Percentiles rank a stretch among this genome's conserved stretches.
phyloP scores from a whole-genome alignment of 2,113 vertebrate species.

The Gorilla gorilla region DNA sequence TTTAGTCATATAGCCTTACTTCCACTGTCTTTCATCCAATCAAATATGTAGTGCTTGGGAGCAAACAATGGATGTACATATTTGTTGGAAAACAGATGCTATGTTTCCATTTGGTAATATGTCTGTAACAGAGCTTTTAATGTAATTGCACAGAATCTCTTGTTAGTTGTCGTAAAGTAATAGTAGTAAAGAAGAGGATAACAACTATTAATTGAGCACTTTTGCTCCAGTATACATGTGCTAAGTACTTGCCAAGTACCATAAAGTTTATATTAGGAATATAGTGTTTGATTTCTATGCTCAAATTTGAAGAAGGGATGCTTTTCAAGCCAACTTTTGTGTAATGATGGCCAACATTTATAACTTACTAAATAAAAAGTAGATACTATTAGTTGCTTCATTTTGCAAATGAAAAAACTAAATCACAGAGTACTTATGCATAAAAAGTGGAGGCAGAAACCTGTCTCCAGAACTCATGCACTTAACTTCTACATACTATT shows the following conservation, averaged over 20 bases:
- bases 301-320: neutral
- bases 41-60: neutral
- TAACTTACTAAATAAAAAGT: neutral
- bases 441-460: constrained; percentile 6
- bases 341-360: neutral
- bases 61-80: neutral
- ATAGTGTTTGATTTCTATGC: neutral
- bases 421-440: neutral
- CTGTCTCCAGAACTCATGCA: neutral
- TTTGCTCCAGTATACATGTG: neutral
- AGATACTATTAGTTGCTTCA: neutral
- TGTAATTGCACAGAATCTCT: neutral
- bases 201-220: neutral
- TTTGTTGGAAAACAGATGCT: neutral
- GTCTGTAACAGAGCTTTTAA: neutral
- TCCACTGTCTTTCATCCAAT: neutral
- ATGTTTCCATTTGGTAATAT: neutral
- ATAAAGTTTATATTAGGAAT: neutral
- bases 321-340: neutral
- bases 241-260: neutral
- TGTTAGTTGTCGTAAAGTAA: neutral
- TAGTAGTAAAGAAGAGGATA: neutral
- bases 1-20: neutral
- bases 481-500: neutral
- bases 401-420: neutral